Evolutionary conservation across 2,113 vertebrate species (phyloP).

Genomic region (Syngnathus scovelli): DNA sequence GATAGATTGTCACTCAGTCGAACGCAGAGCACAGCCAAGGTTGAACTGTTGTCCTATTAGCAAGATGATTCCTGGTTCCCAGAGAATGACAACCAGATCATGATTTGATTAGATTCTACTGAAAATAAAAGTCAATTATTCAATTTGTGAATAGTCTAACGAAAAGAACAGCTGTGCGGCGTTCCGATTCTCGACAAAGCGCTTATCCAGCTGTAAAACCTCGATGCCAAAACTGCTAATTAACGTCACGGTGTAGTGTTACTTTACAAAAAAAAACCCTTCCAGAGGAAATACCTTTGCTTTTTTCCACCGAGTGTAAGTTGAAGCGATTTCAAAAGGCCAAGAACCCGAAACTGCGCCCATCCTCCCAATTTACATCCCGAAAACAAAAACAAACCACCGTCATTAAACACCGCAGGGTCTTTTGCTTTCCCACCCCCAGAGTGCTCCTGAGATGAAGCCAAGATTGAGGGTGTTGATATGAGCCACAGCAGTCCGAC

Average conservation of each 20-base stretch:
- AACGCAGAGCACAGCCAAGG: background rate
- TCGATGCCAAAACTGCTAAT: constrained; percentile 51
- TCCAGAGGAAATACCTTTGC: constrained; percentile 45
- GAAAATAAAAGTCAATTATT: background rate
- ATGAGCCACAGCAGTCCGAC: constrained; percentile 53
- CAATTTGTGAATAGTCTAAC: constrained; percentile 14
- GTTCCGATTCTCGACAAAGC: constrained; percentile 6
- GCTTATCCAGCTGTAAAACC: constrained; percentile 24
- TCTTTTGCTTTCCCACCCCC: background rate
- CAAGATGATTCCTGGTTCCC: background rate
- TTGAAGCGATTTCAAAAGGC: constrained; percentile 54
- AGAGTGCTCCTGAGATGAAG: constrained; percentile 36
- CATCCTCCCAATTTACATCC: constrained; percentile 24
- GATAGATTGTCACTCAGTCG: background rate
- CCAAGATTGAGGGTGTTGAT: constrained; percentile 65
- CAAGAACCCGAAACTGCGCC: constrained; percentile 38
- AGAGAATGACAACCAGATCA: background rate
- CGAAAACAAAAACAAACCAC: constrained; percentile 3
- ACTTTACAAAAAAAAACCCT: constrained; percentile 25
- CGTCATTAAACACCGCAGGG: constrained; percentile 24
- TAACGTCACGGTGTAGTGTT: constrained; percentile 56
- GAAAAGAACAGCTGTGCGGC: constrained; percentile 33
- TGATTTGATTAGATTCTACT: background rate
- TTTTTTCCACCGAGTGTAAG: constrained; percentile 49
- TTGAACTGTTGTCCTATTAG: background rate